phyloP scores from a whole-genome alignment of 2,888 invertebrate genomes.

The Eupsilia transversa region DNA sequence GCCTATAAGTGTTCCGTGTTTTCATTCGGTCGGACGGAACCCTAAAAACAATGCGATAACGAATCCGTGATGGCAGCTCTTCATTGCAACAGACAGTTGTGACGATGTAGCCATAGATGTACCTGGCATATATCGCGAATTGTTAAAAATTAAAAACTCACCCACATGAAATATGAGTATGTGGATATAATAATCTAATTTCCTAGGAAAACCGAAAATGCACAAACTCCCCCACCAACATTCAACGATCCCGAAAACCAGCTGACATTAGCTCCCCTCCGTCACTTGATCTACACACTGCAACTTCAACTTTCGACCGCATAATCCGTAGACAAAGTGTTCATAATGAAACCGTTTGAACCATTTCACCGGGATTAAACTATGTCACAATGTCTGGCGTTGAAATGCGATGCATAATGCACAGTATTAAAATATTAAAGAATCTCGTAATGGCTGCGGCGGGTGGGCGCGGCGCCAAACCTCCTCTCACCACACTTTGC shows the following conservation, averaged over 20 bases:
- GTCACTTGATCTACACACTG: slow-evolving; percentile 48
- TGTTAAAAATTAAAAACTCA: background rate
- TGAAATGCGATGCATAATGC: slow-evolving; percentile 83
- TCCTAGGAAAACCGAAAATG: slow-evolving; percentile 15
- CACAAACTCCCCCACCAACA: background rate
- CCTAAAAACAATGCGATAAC: background rate
- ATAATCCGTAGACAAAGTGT: slow-evolving; percentile 60
- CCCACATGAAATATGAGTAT: too few species aligned
- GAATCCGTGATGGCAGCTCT: background rate
- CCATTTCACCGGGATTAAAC: slow-evolving; percentile 75
- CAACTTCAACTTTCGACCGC: slow-evolving; percentile 61
- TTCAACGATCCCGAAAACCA: slow-evolving; percentile 33
- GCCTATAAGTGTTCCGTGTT: background rate
- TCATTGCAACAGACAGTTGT: background rate
- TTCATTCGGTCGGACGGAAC: background rate
- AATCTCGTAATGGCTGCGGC: slow-evolving; percentile 77
- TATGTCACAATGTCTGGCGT: slow-evolving; percentile 76
- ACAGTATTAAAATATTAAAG: slow-evolving; percentile 86
- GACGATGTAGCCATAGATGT: background rate
- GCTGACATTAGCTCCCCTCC: slow-evolving; percentile 31
- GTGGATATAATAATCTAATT: background rate
- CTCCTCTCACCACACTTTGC: slow-evolving; percentile 73
- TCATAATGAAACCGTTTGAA: slow-evolving; percentile 67
- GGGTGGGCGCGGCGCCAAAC: slow-evolving; percentile 79
- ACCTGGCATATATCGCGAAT: background rate